Conservation (phyloP, 2,888 invertebrate genomes). For the Pristionchus fissidentatus region DNA sequence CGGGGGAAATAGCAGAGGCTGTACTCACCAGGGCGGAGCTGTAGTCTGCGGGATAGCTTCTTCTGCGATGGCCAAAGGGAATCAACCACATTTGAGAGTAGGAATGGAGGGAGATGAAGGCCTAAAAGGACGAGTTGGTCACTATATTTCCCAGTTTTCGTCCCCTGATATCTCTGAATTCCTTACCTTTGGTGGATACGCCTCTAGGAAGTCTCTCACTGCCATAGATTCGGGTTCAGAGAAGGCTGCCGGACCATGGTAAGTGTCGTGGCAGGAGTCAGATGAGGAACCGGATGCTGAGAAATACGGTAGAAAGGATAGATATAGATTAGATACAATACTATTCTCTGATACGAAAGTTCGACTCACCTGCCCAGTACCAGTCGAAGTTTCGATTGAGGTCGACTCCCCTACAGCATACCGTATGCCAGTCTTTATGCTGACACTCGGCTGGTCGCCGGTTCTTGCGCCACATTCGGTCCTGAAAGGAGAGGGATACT, state of each 20-base stretch:
- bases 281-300: constrained; percentile 63
- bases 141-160: not conserved
- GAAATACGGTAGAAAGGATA: not conserved
- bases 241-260: constrained; percentile 72
- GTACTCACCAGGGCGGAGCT: constrained; percentile 63
- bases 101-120: constrained; percentile 73
- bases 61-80: constrained; percentile 72
- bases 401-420: constrained; percentile 74
- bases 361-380: constrained; percentile 70
- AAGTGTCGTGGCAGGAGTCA: constrained; percentile 74
- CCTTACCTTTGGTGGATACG: constrained; percentile 64
- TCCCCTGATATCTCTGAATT: not conserved
- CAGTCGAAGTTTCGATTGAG: constrained; percentile 75
- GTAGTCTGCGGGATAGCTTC: constrained; percentile 72
- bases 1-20: too few species aligned
- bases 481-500: constrained; percentile 55
- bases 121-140: constrained; percentile 48
- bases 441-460: constrained; percentile 70
- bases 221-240: constrained; percentile 74
- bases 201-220: constrained; percentile 72
- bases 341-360: not conserved
- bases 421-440: constrained; percentile 66
- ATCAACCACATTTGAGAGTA: constrained; percentile 75
- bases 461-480: constrained; percentile 76
- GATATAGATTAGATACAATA: not conserved